Conservation (phyloP, 2,797 vertebrate genomes). For the Eulemur mongoz region DNA sequence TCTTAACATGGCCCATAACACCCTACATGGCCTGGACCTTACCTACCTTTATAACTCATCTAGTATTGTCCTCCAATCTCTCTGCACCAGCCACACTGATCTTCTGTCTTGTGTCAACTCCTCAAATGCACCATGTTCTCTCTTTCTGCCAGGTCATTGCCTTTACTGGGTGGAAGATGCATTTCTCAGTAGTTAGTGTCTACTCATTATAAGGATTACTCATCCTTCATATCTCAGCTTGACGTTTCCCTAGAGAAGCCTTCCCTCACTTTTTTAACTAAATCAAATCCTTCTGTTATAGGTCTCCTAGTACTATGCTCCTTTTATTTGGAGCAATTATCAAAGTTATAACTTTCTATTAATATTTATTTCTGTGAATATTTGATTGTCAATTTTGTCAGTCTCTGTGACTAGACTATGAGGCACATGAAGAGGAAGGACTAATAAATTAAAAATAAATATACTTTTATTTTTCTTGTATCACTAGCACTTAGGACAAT, state of each 20-base stretch:
- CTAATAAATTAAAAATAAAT: neutral
- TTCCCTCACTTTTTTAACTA: slow-evolving; percentile 9
- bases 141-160: neutral
- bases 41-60: neutral
- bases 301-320: neutral
- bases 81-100: neutral
- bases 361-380: neutral
- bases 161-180: neutral
- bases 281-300: neutral
- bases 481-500: neutral
- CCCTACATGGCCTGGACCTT: neutral
- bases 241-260: neutral
- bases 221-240: neutral
- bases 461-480: neutral
- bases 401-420: neutral
- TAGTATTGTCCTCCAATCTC: neutral
- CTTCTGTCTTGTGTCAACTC: neutral
- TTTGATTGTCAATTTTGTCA: neutral
- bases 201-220: neutral
- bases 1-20: neutral
- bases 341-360: neutral
- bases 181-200: neutral
- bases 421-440: neutral
- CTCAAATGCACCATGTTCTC: neutral
- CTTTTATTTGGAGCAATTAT: neutral